Percentiles rank a stretch among this genome's conserved stretches.
Conservation (phyloP, 2,113 vertebrate species). For the Rhabdornis inornatus region DNA sequence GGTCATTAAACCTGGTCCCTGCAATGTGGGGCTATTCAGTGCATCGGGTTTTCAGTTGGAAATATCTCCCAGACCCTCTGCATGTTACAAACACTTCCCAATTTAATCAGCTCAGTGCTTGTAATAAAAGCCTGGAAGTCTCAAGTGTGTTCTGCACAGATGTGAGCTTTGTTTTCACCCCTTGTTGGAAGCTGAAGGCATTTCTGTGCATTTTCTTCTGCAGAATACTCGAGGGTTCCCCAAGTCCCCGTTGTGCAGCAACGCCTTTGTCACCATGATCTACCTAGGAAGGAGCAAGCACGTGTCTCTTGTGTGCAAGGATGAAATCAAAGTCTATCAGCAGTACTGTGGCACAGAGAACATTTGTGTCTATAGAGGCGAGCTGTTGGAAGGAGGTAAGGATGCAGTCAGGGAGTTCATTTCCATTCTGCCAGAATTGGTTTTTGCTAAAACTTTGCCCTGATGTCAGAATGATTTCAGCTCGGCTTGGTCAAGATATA, state of each 20-base stretch:
- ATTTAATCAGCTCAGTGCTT: not conserved
- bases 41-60: not conserved
- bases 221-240: constrained; percentile 75
- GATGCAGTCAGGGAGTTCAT: not conserved
- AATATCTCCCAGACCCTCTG: not conserved
- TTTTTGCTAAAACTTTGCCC: constrained; percentile 22
- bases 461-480: constrained; percentile 32
- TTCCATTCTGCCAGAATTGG: not conserved
- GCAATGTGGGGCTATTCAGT: not conserved
- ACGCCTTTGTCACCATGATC: constrained; percentile 82
- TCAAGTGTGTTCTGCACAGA: not conserved
- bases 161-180: not conserved
- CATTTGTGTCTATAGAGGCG: constrained; percentile 89
- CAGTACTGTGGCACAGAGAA: constrained; percentile 97
- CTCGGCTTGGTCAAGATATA: constrained; percentile 12
- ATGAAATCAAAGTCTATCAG: constrained; percentile 90
- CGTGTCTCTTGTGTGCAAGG: constrained; percentile 76
- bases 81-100: not conserved
- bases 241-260: constrained; percentile 76
- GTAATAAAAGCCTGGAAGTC: not conserved
- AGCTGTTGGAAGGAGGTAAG: constrained; percentile 86
- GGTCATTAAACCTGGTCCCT: not conserved
- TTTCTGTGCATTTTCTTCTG: not conserved
- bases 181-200: not conserved
- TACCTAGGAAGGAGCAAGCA: constrained; percentile 86